phyloP scores from a whole-genome alignment of 2,888 invertebrate genomes.

The Neocrepidodera transversa region DNA sequence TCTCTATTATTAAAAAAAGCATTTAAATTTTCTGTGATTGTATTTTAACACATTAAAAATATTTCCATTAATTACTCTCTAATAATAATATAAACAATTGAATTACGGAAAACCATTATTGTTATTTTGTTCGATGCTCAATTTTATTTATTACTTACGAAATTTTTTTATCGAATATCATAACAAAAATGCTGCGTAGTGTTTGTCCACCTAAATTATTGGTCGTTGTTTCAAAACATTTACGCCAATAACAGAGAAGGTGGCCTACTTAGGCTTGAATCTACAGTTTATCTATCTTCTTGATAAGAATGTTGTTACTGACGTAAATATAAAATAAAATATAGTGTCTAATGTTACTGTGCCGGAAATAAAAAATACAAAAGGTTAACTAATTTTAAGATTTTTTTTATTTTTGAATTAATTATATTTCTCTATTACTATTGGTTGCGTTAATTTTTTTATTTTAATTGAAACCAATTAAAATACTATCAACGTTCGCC shows the following conservation, averaged over 20 bases:
- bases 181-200: constrained; percentile 10
- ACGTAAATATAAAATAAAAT: neutral
- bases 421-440: no score
- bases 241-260: constrained; percentile 5
- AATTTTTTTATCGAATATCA: neutral
- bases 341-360: neutral
- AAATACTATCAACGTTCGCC: no score
- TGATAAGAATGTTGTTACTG: constrained; percentile 30
- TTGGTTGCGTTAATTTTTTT: no score
- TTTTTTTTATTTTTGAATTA: no score
- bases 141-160: neutral
- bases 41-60: no score
- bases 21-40: no score
- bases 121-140: constrained; percentile 1
- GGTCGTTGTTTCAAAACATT: constrained; percentile 8
- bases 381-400: no score
- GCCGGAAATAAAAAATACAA: neutral
- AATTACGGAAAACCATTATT: neutral
- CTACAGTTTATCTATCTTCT: constrained; percentile 30
- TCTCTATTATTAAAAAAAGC: no score
- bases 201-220: constrained; percentile 6
- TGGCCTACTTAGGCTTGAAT: constrained; percentile 4
- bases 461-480: no score
- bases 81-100: no score
- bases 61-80: no score